Evolutionary conservation across 2,797 vertebrate species (phyloP), one percentile per base, ranked within the genome.

Genomic region (Kryptopterus vitreolus): DNA sequence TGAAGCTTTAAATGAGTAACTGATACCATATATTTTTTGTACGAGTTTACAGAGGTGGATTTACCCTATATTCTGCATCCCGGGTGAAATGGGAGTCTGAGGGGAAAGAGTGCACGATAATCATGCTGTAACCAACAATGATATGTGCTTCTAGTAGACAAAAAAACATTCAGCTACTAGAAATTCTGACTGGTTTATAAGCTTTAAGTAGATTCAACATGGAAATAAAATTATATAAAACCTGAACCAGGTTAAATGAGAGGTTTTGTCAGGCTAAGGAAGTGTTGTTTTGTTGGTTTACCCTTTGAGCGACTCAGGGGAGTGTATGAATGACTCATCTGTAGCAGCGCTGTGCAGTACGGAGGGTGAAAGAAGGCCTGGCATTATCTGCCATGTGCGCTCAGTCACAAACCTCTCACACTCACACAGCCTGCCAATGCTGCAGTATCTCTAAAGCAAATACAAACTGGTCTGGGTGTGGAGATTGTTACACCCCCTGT

Each of bases 401-500:
- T 62, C 16, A 13, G 9, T 24, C 57, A 55, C 20, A 70, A 29
- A 52, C 26, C 46, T 29, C 31, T 16, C 53, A 31, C 46, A 31
- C 24, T 18, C 46, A 26, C n/a, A 15, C 31, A 22, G n/a, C 2
- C 24, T 69, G 52, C 62, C 65, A 69, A 59, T 43, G 72, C 65
- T 77, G 35, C 75, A 72, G 46, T 52, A 70, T 52, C 48, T 77
- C 46, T 63, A 57, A 13, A 24, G n/a, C 35, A 82, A 71, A 61
- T 55, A 66, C 72, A 72, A 77, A 77, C 80, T 35, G 33, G 75
- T 77, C 62, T 77, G 74, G 80, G 80, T 20, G 58, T 77, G 58
- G 35, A 65, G n/a, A n/a, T n/a, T 57, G 13, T 53, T 33, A 20
- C 20, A 65, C 52, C 22, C 29, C 26, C 46, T 46, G 38, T 52